A percentile compares a stretch with the other conserved stretches of the same genome.
These are phyloP conservation scores for Carterocephalus palaemon DNA, from an alignment of 2,888 invertebrate species.

Conservation along the genomic window DNA sequence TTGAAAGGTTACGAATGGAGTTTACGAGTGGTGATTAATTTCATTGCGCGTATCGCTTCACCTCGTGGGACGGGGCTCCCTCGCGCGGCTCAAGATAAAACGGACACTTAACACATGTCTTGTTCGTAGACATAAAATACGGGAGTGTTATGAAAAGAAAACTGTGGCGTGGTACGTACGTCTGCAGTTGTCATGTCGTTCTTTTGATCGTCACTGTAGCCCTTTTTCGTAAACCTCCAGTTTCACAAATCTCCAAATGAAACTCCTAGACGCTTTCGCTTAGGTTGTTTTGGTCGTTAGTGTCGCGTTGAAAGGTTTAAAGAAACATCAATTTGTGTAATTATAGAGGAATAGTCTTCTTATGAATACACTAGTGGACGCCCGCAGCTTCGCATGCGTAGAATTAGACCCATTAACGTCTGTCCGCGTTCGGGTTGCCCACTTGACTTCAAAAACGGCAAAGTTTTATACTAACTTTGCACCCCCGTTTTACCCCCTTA, in stretches of 20 bases:
- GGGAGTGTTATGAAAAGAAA: conserved; percentile 53
- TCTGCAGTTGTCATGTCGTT: conserved; percentile 51
- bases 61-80: conserved; percentile 16
- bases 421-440: no score
- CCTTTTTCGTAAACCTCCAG: conserved; percentile 26
- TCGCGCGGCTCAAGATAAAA: conserved; percentile 37
- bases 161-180: conserved; percentile 50
- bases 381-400: no score
- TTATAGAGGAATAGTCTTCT: no score
- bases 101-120: conserved; percentile 58
- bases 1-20: no score
- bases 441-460: no score
- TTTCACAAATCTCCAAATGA: conserved; percentile 22
- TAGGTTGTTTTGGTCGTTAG: conserved; percentile 18
- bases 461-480: no score
- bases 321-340: neutral
- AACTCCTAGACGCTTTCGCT: conserved; percentile 6
- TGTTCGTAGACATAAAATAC: conserved; percentile 56
- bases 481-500: no score
- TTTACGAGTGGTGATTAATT: no score
- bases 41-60: no score
- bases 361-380: no score
- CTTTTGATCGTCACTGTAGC: conserved; percentile 49
- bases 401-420: no score
- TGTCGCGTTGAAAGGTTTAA: conserved; percentile 6